Percentiles rank a stretch among this genome's conserved stretches.
Evolutionary conservation across 2,888 invertebrate species (phyloP).

Genomic region (Drosophila tanythrix): DNA sequence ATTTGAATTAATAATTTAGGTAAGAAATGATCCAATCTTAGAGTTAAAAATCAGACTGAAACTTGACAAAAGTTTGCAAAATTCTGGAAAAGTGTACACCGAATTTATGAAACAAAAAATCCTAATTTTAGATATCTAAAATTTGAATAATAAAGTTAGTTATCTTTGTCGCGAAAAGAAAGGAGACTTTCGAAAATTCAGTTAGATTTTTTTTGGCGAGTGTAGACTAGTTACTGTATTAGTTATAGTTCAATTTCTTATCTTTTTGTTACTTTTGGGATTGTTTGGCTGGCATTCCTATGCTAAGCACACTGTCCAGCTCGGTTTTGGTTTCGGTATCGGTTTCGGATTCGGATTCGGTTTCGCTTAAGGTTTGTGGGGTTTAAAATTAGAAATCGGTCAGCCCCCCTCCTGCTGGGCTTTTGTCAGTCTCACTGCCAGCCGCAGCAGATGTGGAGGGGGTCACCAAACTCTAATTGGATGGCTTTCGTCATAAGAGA

Average conservation of each 20-base stretch:
- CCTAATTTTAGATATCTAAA: too few relatives aligned
- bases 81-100: too few relatives aligned
- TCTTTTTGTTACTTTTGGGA: constrained; percentile 18
- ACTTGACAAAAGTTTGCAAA: too few relatives aligned
- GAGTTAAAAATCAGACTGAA: too few relatives aligned
- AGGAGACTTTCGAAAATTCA: neutral
- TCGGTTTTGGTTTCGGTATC: neutral
- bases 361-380: neutral
- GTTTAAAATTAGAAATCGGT: constrained; percentile 80
- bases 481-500: constrained; percentile 85
- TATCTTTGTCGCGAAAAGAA: neutral
- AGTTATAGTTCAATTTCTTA: neutral
- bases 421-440: constrained; percentile 70
- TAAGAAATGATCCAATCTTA: too few relatives aligned
- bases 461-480: constrained; percentile 84
- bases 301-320: constrained; percentile 38
- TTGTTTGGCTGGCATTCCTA: constrained; percentile 21
- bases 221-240: neutral
- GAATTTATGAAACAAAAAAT: too few relatives aligned
- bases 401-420: constrained; percentile 71
- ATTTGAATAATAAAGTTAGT: neutral
- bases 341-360: neutral
- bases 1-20: too few relatives aligned
- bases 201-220: neutral
- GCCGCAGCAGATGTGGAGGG: constrained; percentile 64